Conservation (phyloP, 2,113 vertebrate genomes). For the Microtus oregoni region DNA sequence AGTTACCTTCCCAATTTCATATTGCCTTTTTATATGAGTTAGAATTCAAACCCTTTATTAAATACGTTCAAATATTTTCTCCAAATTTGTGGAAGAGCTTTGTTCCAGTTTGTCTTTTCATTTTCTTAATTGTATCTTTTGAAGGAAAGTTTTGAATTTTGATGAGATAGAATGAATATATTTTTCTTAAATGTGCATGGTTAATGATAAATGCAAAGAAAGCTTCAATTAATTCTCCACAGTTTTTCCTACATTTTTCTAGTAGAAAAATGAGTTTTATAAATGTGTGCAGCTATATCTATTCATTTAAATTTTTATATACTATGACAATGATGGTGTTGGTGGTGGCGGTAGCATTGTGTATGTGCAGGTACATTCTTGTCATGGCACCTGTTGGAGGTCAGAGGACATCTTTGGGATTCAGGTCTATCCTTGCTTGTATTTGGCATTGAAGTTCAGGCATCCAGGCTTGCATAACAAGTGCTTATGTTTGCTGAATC, state of each 20-base stretch:
- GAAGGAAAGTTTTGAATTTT: conserved; percentile 49
- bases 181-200: not conserved
- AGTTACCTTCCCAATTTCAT: not conserved
- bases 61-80: conserved; percentile 6
- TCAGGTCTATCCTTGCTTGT: not conserved
- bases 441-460: not conserved
- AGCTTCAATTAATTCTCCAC: not conserved
- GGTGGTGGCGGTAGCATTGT: not conserved
- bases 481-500: not conserved
- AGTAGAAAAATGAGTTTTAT: not conserved
- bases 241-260: not conserved
- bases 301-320: not conserved
- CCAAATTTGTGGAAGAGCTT: not conserved
- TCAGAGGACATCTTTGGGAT: not conserved
- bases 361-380: not conserved
- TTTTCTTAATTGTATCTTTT: conserved; percentile 31
- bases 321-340: not conserved
- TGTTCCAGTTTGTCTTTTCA: not conserved
- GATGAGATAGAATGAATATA: not conserved
- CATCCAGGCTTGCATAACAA: too few relatives aligned
- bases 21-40: not conserved
- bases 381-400: not conserved
- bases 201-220: not conserved
- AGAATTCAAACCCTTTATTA: conserved; percentile 14
- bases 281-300: not conserved